Evolutionary conservation across 1,140 invertebrate genomes (phyloP), one percentile per base, ranked within the genome.

Genomic region (Riptortus pedestris): DNA sequence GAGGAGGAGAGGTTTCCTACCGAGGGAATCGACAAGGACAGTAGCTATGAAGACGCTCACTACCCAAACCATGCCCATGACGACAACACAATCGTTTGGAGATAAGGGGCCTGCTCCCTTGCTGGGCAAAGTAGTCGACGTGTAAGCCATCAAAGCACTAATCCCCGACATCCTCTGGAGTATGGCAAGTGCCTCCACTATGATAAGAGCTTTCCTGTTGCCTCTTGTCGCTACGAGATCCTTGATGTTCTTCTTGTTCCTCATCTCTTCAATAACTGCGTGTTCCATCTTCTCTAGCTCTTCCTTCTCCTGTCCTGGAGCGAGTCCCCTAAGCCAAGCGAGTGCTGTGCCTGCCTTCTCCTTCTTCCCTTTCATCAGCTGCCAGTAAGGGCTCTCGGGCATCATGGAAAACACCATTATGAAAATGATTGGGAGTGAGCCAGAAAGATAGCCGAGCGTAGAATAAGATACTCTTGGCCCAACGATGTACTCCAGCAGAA

Each of bases 371-470:
- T 80, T 80, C 7, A 75, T 74, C 0, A 89, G 73, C 29, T 84
- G 75, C 67, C 80, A 89, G 63, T 83, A 84, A 0, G 91, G 91
- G 52, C 87, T 86, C 71, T 94, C 91, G 0, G 91, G 91, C 77
- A 91, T 85, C 45, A 83, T 81, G 9, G 80, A 64, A 75, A 87
- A 86, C 67, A 85, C 82, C 0, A 80, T 64, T 0, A 87, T 68
- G 73, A 90, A 86, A 1, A 83, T 38, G 0, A 82, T 69, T 0
- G 84, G 84, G 43, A 85, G 69, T 0, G 75, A 73, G 2, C 82
- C 75, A 66, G 84, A 85, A 1, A 80, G 72, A 65, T 86, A 80
- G 65, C 85, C 83, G 16, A 90, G 77, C 2, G 75, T 76, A 33
- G 75, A 72, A 74, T 92, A 91, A 0, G 77, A 76, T 0, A 88